These are phyloP conservation scores for Dromococcyx pavoninus DNA, from an alignment of 2,797 vertebrate species.

Conservation along the genomic window DNA sequence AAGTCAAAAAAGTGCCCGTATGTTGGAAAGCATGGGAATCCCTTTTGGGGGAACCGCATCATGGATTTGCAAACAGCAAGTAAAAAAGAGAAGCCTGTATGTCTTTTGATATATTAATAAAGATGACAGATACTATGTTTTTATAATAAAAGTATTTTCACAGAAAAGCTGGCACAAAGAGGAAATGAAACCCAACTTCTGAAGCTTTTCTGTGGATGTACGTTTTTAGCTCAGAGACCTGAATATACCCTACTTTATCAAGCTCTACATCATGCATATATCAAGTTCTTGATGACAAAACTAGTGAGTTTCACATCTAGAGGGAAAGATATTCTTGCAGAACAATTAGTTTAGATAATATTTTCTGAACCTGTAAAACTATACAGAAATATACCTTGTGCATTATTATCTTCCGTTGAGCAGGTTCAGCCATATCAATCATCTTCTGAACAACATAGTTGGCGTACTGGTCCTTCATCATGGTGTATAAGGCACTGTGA, in stretches of 20 bases:
- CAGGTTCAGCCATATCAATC: slow-evolving; percentile 98
- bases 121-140: background rate
- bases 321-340: background rate
- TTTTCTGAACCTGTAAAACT: background rate
- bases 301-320: background rate
- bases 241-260: background rate
- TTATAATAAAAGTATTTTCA: background rate
- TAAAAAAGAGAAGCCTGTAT: background rate
- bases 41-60: background rate
- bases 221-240: background rate
- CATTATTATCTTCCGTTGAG: slow-evolving; percentile 98
- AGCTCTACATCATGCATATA: background rate
- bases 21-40: background rate
- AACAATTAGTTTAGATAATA: accelerated
- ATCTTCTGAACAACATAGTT: slow-evolving; percentile 99
- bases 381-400: slow-evolving; percentile 85
- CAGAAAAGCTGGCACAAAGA: background rate
- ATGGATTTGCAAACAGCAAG: background rate
- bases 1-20: background rate
- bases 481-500: slow-evolving; percentile 99
- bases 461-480: slow-evolving; percentile 99
- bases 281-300: background rate
- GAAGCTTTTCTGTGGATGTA: background rate
- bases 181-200: background rate
- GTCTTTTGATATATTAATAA: background rate